These are phyloP conservation scores for Ctenodactylus gundi DNA, from an alignment of 2,113 vertebrate genomes.

Conservation along the genomic window DNA sequence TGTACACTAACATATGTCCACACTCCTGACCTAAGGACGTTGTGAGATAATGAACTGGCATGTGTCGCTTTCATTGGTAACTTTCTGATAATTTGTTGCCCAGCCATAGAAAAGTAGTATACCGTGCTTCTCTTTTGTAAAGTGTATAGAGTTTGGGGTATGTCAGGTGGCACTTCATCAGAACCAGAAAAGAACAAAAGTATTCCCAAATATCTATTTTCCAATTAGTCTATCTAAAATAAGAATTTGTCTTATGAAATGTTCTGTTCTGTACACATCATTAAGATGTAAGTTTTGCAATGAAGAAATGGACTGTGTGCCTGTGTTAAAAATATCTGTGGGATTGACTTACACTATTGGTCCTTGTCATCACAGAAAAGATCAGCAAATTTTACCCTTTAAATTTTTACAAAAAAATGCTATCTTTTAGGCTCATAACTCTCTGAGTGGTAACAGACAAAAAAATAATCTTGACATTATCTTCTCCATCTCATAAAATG, in stretches of 20 bases:
- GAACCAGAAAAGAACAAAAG: not conserved
- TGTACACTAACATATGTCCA: not conserved
- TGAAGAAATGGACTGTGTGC: not conserved
- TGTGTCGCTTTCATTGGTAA: not conserved
- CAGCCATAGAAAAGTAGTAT: not conserved
- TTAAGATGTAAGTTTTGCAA: slow-evolving; percentile 2
- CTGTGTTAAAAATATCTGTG: not conserved
- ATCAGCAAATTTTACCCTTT: not conserved
- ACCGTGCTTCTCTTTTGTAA: not conserved
- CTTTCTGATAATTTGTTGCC: not conserved
- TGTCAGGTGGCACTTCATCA: not conserved
- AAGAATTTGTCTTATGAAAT: not conserved
- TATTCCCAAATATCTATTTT: slow-evolving; percentile 13
- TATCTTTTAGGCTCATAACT: not conserved
- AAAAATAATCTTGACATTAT: not conserved
- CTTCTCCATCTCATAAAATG: not conserved
- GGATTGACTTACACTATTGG: not conserved
- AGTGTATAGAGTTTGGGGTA: not conserved
- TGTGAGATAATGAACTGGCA: not conserved
- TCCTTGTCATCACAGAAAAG: not conserved
- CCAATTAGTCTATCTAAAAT: not conserved
- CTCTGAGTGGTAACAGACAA: not conserved
- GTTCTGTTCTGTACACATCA: not conserved
- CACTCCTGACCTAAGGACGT: not conserved
- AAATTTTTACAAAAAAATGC: slow-evolving; percentile 6